Evolutionary conservation across 2,113 vertebrate species (phyloP), one percentile per base, ranked within the genome.

Genomic region (Haemorhous mexicanus): DNA sequence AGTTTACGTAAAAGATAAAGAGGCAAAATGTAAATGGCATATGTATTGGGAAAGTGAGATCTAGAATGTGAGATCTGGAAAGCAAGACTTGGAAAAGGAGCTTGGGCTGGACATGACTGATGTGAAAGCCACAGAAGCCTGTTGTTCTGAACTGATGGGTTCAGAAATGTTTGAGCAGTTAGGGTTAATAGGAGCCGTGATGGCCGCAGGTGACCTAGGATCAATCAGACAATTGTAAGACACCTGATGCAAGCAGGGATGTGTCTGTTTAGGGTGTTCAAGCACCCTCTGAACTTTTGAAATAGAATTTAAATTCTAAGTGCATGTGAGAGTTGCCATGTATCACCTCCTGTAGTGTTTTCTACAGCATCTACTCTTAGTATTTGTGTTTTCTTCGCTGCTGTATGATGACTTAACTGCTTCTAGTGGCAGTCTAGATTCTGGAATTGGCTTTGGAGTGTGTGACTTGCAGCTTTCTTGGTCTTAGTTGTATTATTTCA

Each of bases 21-120:
- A 24, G 5, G 14, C 26, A 58, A 58, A 46, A 16, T 4, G 0
- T 50, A 74, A 76, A 20, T 56, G 6, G 21, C 5, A 0, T 11
- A 21, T 59, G 21, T 68, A 5, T 27, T 44, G 33, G 11, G 18
- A 17, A 67, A 56, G 5, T 32, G 61, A 64, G 52, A 56, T 37
- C 11, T 70, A 32, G 52, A 72, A 56, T 0, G 2, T 55, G 21
- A 53, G 52, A 30, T 6, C 55, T 64, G 24, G 9, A 52, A 72
- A 28, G 15, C 37, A 61, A 26, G 30, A 37, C 16, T 32, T 79
- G 39, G 52, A 73, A 80, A 88, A 84, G 21, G n/a, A 91, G 7
- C 2, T 44, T 74, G 39, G 7, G 6, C 46, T 84, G 24, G 43
- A 11, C 0, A 4, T 37, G 67, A 12, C 28, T 59, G 15, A 30